These are phyloP conservation scores for Orthonychiurus folsomi DNA, from an alignment of 2,888 invertebrate genomes.

Conservation along the genomic window DNA sequence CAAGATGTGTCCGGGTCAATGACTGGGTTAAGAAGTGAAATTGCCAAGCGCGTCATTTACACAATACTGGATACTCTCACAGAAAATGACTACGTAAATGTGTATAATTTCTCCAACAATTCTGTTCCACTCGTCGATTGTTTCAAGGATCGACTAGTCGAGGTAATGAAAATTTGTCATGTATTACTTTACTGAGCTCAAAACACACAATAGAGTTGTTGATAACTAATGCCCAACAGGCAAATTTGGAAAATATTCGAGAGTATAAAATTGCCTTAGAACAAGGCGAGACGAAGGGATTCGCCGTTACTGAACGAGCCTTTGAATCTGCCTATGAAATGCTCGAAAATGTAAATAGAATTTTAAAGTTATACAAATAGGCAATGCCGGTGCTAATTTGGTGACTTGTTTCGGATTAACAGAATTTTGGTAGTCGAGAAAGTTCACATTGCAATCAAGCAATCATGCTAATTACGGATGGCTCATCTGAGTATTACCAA, in stretches of 20 bases:
- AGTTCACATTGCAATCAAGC: constrained; percentile 95
- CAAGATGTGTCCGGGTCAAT: constrained; percentile 76
- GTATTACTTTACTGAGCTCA: neutral
- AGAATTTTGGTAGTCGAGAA: constrained; percentile 48
- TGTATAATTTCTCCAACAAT: constrained; percentile 67
- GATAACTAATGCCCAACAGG: constrained; percentile 49
- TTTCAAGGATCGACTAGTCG: constrained; percentile 75
- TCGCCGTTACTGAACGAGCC: constrained; percentile 75
- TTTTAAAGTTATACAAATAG: too few species aligned
- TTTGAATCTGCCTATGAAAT: constrained; percentile 75
- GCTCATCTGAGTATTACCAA: constrained; percentile 87
- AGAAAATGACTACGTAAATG: constrained; percentile 95
- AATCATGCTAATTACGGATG: constrained; percentile 98
- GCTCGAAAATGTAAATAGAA: constrained; percentile 61
- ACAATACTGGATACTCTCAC: constrained; percentile 88
- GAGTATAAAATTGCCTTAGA: constrained; percentile 64
- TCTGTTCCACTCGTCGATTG: constrained; percentile 71
- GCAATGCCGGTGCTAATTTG: neutral
- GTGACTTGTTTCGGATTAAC: constrained; percentile 11
- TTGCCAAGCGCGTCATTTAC: constrained; percentile 78
- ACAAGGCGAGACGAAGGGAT: constrained; percentile 60
- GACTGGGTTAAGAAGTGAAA: constrained; percentile 64
- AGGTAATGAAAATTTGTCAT: constrained; percentile 55
- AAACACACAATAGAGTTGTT: neutral
- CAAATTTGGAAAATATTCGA: constrained; percentile 74